phyloP scores from a whole-genome alignment of 2,797 vertebrate genomes.

The Serranus cabrilla region DNA sequence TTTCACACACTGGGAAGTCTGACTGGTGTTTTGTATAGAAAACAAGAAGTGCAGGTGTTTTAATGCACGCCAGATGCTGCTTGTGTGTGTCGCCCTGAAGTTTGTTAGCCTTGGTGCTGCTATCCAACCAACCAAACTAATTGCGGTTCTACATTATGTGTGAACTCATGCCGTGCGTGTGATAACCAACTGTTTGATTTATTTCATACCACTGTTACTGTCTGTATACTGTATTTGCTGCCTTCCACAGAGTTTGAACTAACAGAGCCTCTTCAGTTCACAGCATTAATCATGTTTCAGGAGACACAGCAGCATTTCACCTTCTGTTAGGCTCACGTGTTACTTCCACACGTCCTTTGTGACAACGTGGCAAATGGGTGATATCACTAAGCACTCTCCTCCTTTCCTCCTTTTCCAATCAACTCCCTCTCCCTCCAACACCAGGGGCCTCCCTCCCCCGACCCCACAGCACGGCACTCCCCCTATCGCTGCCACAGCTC shows the following conservation, averaged over 20 bases:
- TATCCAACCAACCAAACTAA: constrained; percentile 58
- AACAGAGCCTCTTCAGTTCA: constrained; percentile 72
- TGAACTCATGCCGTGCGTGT: constrained; percentile 44
- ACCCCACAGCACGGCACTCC: constrained; percentile 81
- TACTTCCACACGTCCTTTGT: constrained; percentile 69
- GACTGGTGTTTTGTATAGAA: constrained; percentile 19
- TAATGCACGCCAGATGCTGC: constrained; percentile 11
- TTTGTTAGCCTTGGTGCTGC: constrained; percentile 41
- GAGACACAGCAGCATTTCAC: constrained; percentile 50
- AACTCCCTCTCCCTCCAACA: constrained; percentile 82
- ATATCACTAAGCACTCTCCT: constrained; percentile 82
- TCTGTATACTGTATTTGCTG: constrained; percentile 40
- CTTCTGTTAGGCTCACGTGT: constrained; percentile 52
- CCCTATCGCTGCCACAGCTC: constrained; percentile 85
- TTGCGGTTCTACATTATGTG: constrained; percentile 20
- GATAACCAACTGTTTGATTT: constrained; percentile 41
- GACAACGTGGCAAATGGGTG: constrained; percentile 69
- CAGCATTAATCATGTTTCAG: constrained; percentile 56
- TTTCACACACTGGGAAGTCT: background rate
- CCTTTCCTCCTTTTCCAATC: constrained; percentile 84
- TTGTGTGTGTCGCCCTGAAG: constrained; percentile 41
- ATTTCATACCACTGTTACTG: constrained; percentile 21
- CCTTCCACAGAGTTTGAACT: constrained; percentile 62
- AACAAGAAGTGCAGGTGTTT: background rate
- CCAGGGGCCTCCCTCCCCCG: constrained; percentile 85